Conservation (phyloP, 2,797 vertebrate genomes). For the Danionella dracula region DNA sequence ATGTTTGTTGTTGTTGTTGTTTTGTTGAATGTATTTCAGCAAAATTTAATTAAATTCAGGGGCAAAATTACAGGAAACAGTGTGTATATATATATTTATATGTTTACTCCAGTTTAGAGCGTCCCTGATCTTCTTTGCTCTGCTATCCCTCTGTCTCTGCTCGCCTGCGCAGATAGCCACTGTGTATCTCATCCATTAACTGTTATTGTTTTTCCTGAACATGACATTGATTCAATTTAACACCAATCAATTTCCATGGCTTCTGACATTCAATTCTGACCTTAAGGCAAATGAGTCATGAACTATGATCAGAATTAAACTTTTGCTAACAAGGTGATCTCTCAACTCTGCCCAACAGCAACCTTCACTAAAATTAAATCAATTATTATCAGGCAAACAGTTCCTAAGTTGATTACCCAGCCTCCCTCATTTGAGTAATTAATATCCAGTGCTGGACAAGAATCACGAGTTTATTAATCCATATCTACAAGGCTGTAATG, state of each 20-base stretch:
- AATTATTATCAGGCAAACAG: conserved; percentile 95
- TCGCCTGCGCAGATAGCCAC: conserved; percentile 69
- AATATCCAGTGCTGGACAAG: conserved; percentile 80
- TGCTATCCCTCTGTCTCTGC: background rate
- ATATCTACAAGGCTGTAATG: conserved; percentile 74
- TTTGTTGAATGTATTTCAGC: no score
- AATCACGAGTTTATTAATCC: conserved; percentile 91
- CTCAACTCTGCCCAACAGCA: conserved; percentile 76
- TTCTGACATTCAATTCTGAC: conserved; percentile 99
- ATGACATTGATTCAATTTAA: conserved; percentile 99
- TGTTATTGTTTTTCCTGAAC: conserved; percentile 98
- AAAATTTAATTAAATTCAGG: no score
- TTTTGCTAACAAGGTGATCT: conserved; percentile 99
- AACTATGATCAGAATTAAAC: conserved; percentile 99
- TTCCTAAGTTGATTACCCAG: conserved; percentile 92
- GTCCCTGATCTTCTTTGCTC: background rate
- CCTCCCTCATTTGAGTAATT: conserved; percentile 95
- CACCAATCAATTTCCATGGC: conserved; percentile 98
- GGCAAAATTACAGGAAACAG: no score
- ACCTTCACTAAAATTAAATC: conserved; percentile 95
- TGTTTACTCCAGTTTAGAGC: no score
- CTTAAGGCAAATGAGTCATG: conserved; percentile 94
- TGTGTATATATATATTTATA: no score
- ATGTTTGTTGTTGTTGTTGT: no score
- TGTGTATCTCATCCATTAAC: conserved; percentile 92